These are phyloP conservation scores for Leptopilina clavipes DNA, from an alignment of 1,140 invertebrate genomes.

Conservation along the genomic window DNA sequence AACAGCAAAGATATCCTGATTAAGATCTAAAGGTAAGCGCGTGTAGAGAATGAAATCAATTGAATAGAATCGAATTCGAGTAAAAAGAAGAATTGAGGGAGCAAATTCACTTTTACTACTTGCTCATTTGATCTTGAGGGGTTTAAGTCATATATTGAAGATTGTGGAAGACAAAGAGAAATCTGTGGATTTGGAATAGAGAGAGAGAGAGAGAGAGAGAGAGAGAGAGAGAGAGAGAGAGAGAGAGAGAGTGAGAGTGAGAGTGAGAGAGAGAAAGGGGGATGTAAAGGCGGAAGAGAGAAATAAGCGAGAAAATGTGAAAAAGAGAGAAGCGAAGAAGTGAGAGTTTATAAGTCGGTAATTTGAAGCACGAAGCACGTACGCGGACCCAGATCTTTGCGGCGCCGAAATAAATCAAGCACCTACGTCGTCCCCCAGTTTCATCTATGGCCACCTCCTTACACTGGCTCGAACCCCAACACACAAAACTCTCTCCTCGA, in stretches of 20 bases:
- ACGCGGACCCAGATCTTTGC: conserved; percentile 73
- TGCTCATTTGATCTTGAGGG: background rate
- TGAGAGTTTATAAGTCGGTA: conserved; percentile 75
- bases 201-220: conserved; percentile 31
- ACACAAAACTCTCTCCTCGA: conserved; percentile 57
- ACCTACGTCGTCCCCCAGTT: conserved; percentile 65
- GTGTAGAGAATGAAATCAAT: background rate
- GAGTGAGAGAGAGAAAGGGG: background rate
- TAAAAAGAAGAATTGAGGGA: conserved; percentile 39
- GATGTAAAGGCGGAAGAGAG: conserved; percentile 37
- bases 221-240: conserved; percentile 33
- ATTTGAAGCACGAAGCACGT: conserved; percentile 74
- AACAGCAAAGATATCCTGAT: background rate
- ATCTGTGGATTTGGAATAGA: conserved; percentile 33
- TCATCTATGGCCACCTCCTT: conserved; percentile 49
- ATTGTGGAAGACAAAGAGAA: conserved; percentile 4
- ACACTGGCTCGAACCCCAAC: conserved; percentile 34
- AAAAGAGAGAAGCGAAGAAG: conserved; percentile 50
- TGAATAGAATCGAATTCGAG: conserved; percentile 34
- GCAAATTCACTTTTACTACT: conserved; percentile 33
- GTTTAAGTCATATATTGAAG: background rate
- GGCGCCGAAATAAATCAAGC: conserved; percentile 74
- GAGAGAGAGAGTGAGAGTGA: conserved; percentile 25
- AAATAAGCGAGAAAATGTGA: conserved; percentile 47
- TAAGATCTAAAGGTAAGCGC: background rate